Base-by-base conservation (phyloP, 1,140 invertebrate genomes). In the Amphibalanus amphitrite region DNA sequence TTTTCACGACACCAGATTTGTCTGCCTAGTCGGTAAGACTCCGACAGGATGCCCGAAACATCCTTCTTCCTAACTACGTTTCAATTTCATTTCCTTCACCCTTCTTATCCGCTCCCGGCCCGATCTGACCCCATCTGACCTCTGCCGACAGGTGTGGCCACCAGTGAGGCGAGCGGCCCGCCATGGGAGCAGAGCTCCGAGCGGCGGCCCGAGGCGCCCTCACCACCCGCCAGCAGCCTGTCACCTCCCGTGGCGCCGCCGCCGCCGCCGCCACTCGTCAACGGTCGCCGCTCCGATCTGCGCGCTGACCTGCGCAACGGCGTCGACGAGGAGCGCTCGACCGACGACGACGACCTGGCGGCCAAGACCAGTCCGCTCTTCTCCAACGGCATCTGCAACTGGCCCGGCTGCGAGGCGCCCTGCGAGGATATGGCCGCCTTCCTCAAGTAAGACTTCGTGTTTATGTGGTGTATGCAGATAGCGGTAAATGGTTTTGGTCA, bases 321-420 rank as follows among this genome's bases (percentile, higher is more conserved):
- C 47, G 13, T 59, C 47, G 47, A 59, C 17, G 47, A 59, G 47
- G 47, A 59, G 47, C 47, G 47, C 10, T 1, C 47, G 13, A 69
- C 47, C n/a, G 75, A 75, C 29, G 75, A 75, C 13, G 75, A 75
- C 69, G 64, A 72, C 72, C 71, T 71, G 8, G 73, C 67, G 77
- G 77, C 74, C 90, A 93, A 59, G 47, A 59, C 47, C 6, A 59
- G 47, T 79, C 88, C 90, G 29, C 83, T 97, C 23, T 97, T 91
- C 79, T 90, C 92, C 30, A 91, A 95, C 79, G 92, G 92, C 10
- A 89, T 96, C 15, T 98, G 95, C 83, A 95, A 95, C 80, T 98
- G 95, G 95, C 94, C 94, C 10, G 92, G 93, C 73, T 97, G 95
- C 83, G 94, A 97, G 83, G 87, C 88, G 67, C 86, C 92, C 72